Conservation (phyloP, 1,140 invertebrate genomes). For the Macrobrachium rosenbergii region DNA sequence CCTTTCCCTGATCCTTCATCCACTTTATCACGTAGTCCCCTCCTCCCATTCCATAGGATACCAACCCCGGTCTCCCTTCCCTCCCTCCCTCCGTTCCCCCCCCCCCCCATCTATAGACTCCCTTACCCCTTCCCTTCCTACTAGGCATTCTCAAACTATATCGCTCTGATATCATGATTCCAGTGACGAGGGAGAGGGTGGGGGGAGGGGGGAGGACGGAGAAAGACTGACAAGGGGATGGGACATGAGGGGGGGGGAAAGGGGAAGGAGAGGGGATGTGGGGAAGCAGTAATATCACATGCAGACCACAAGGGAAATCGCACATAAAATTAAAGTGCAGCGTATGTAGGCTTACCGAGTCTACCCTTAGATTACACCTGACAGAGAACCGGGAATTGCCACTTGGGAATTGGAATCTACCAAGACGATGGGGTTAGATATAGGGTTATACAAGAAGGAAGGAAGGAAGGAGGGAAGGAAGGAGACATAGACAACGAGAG, state of each 20-base stretch:
- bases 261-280: constrained; percentile 1
- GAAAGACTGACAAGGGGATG: not conserved
- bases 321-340: constrained; percentile 40
- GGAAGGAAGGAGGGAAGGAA: not conserved
- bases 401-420: constrained; percentile 48
- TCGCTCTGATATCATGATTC: not conserved
- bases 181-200: not conserved
- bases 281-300: constrained; percentile 24
- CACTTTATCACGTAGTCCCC: not conserved
- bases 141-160: not conserved
- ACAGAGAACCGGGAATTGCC: constrained; percentile 34
- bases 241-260: not conserved
- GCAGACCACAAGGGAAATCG: constrained; percentile 51
- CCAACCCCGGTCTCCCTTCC: not conserved
- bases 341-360: constrained; percentile 29
- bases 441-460: not conserved
- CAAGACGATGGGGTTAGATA: constrained; percentile 50
- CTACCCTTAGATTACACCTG: constrained; percentile 54
- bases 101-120: not conserved
- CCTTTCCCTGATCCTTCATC: not conserved
- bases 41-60: not conserved
- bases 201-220: not conserved
- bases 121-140: not conserved
- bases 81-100: not conserved
- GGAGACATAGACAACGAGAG: not conserved